phyloP scores from a whole-genome alignment of 1,140 invertebrate genomes.

The Conus betulinus region DNA sequence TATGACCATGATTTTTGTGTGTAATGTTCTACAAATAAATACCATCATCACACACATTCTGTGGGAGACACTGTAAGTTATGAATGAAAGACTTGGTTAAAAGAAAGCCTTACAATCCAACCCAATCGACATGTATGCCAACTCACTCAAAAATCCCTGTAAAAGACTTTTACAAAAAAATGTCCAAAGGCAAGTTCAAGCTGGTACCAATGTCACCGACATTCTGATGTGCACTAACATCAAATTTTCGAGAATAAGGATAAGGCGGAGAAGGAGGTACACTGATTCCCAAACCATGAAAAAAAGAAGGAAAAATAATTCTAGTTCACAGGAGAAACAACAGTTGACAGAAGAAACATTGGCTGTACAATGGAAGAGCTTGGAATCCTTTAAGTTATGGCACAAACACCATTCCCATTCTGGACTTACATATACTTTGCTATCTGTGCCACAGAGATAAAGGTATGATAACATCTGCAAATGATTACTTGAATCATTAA shows the following conservation, averaged over 20 bases:
- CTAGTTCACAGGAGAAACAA: background rate
- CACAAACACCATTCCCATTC: background rate
- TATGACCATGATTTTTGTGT: background rate
- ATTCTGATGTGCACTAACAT: background rate
- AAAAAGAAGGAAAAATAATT: background rate
- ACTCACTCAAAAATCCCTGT: constrained; percentile 11
- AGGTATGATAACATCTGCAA: too few relatives aligned
- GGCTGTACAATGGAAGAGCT: background rate
- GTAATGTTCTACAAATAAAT: background rate
- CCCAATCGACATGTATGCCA: background rate
- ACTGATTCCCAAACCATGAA: background rate
- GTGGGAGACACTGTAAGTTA: constrained; percentile 16
- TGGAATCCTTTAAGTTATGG: background rate
- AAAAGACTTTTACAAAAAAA: background rate
- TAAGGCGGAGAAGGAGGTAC: too few relatives aligned
- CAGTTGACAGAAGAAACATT: background rate
- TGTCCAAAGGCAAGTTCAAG: constrained; percentile 9
- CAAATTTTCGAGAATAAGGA: too few relatives aligned
- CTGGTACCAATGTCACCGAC: background rate
- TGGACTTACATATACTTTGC: too few relatives aligned
- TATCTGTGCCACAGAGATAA: too few relatives aligned
- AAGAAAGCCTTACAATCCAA: background rate
- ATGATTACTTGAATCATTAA: too few relatives aligned
- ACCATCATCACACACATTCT: background rate
- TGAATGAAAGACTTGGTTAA: constrained; percentile 13